Evolutionary conservation across 2,113 vertebrate species (phyloP).

Genomic region (Acanthisitta chloris): DNA sequence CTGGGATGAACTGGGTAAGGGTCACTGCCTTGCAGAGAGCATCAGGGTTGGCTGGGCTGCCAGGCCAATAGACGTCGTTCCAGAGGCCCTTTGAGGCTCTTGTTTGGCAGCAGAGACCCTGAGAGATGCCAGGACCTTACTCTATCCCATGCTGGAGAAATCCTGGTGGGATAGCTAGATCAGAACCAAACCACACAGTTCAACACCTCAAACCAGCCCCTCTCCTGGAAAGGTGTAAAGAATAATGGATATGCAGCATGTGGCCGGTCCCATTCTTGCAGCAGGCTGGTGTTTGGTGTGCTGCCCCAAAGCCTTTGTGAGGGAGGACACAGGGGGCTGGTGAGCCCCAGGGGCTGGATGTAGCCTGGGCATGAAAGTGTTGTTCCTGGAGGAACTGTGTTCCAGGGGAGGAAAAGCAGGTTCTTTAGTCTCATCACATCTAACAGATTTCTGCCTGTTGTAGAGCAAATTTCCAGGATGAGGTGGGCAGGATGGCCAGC

Average conservation of each 20-base stretch:
- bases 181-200: not conserved
- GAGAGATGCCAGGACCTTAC: not conserved
- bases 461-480: not conserved
- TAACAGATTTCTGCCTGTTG: not conserved
- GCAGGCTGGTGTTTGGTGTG: not conserved
- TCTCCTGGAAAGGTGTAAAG: not conserved
- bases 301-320: not conserved
- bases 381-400: not conserved
- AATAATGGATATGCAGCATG: not conserved
- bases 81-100: not conserved
- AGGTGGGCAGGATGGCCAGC: not conserved
- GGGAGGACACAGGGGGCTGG: not conserved
- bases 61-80: not conserved
- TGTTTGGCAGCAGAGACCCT: not conserved
- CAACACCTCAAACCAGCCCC: not conserved
- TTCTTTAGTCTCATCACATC: not conserved
- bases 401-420: not conserved
- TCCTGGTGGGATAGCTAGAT: not conserved
- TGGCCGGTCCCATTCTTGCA: not conserved
- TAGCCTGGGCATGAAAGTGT: not conserved
- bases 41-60: not conserved
- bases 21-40: not conserved
- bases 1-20: slow-evolving; percentile 93
- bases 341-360: not conserved
- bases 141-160: not conserved